These are phyloP conservation scores for Okapia johnstoni DNA, from an alignment of 2,113 vertebrate genomes.

Conservation along the genomic window DNA sequence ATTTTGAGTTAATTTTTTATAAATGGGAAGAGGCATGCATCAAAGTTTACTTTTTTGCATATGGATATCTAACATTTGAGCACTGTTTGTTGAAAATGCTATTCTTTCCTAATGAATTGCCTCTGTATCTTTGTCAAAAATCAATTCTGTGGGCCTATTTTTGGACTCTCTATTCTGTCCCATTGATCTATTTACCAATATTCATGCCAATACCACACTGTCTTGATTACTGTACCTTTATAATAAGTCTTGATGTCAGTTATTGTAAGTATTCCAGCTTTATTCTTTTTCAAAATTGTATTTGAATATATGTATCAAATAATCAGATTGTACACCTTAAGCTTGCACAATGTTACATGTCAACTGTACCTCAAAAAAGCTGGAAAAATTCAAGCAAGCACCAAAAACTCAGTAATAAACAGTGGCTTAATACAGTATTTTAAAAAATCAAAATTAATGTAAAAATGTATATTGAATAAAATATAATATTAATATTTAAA, in stretches of 20 bases:
- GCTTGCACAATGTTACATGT: neutral
- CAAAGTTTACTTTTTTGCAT: neutral
- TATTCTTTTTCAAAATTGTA: conserved; percentile 33
- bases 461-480: neutral
- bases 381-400: neutral
- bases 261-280: neutral
- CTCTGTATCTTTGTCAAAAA: conserved; percentile 3
- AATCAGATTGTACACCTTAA: neutral
- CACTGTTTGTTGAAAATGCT: conserved; percentile 19
- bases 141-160: neutral
- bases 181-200: conserved; percentile 33
- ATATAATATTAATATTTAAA: neutral
- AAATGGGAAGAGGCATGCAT: neutral
- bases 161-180: conserved; percentile 17
- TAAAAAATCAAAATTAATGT: neutral
- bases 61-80: neutral
- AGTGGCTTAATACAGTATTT: neutral
- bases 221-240: conserved; percentile 23
- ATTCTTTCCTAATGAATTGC: conserved; percentile 9
- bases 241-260: neutral
- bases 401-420: neutral
- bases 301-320: neutral
- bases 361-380: neutral
- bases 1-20: conserved; percentile 26
- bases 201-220: neutral